Base-by-base conservation (phyloP, 2,113 vertebrate genomes). In the Sula dactylatra region DNA sequence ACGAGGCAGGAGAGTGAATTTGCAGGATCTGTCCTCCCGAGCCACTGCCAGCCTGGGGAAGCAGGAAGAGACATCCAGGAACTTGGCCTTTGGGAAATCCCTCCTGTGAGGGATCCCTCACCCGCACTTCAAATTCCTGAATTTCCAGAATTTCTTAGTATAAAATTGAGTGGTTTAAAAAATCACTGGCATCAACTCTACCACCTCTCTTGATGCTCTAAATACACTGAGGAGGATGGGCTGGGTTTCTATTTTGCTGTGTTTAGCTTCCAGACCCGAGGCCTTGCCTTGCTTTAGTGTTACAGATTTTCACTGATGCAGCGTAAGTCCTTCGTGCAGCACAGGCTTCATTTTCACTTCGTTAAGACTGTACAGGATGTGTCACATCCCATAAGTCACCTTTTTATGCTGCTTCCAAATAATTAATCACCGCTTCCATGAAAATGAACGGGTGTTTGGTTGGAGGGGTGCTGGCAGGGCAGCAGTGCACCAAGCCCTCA, bases 331-430 rank as follows among this genome's bases (percentile, higher is more conserved):
- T 55, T 31, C 19, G 1, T 2, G 58, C 59, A 38, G 72, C 71
- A 3, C 40, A 19, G 80, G 27, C 55, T 78, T 52, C 3, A 6
- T 3, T 78, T 89, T 55, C 9, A 25, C 38, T 72, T 64, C 9
- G 4, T 32, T 19, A 24, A 74, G 45, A 20, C 32, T 12, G 1
- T 9, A 25, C 42, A 27, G 16, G 50, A 3, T 0, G 0, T 3
- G 1, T 26, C 49, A 36, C 49, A 21, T 27, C 81, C 70, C 34
- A 26, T 4, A 34, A 79, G 29, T 32, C 4, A 0, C 16, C 1
- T 50, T 61, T 80, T 73, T 11, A 64, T 2, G 15, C 15, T 2
- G 19, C 64, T 73, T 55, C n/a, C 16, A 38, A 45, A 16, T 18
- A 32, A 54, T 27, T 22, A 29, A 25, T 49, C 21, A 17, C 12